These are phyloP conservation scores for Protonemura montana DNA, from an alignment of 2,888 invertebrate genomes.

Conservation along the genomic window DNA sequence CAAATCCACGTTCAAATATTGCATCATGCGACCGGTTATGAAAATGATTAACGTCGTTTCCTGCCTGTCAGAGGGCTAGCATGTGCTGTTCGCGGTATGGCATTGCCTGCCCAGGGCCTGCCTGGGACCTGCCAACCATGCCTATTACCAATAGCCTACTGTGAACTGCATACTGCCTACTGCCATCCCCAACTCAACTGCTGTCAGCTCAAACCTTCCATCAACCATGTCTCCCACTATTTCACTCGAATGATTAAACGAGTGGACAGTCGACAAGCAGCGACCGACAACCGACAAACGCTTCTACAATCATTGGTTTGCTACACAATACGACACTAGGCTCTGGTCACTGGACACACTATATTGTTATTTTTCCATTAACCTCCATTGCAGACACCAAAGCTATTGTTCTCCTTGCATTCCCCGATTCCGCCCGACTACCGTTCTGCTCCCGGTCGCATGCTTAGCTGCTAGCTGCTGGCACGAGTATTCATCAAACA, in stretches of 20 bases:
- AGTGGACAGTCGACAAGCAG: not conserved
- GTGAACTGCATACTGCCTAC: not conserved
- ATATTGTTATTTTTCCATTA: conserved; percentile 7
- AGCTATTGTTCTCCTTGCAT: not conserved
- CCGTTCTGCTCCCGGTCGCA: not conserved
- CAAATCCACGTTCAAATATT: not conserved
- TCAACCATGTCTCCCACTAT: not conserved
- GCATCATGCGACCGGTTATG: conserved; percentile 12
- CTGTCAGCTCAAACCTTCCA: not conserved
- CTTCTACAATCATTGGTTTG: not conserved
- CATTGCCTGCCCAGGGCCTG: not conserved
- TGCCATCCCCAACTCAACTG: not conserved
- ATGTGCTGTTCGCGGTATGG: not conserved
- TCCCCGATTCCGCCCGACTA: not conserved
- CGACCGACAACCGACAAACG: not conserved
- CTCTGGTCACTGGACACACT: not conserved
- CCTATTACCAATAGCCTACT: not conserved
- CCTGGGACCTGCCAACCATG: not conserved
- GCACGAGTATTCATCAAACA: not conserved
- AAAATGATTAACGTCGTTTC: not conserved
- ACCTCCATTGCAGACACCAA: not conserved
- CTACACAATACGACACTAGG: not conserved
- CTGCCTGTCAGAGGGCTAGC: not conserved
- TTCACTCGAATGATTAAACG: not conserved
- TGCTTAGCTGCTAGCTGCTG: not conserved